Base-by-base conservation (phyloP, 2,888 invertebrate species). In the Caenorhabditis virilis region DNA sequence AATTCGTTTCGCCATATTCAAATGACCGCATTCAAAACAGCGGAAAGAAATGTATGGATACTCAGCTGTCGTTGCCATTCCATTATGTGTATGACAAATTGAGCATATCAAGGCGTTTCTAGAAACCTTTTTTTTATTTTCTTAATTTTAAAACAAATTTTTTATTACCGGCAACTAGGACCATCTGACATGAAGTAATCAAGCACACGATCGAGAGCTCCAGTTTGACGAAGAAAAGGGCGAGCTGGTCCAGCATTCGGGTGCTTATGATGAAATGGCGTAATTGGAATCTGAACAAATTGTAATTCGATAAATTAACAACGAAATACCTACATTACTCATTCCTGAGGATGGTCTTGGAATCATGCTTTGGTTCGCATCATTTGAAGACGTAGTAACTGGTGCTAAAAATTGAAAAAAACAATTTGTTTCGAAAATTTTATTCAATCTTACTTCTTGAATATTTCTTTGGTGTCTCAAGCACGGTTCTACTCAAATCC, bases 131-230 rank as follows among this genome's bases (percentile, higher is more conserved):
- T n/a, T n/a, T n/a, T 43, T 47, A 3, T 18, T 55, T 20, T 50
- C 50, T 55, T 41, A 22, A 7, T 27, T 13, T 1, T 39, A 36
- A 30, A 47, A 15, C 15, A 16, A 20, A 43, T 30, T 27, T 45
- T 35, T 26, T 38, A 51, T 3, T 25, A 78, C 77, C 95, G 89
- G 85, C 93, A 91, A 64, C 89, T 89, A 23, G 95, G 95, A 0
- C 95, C 97, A 84, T 98, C 97, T 39, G 94, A 95, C 39, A 97
- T 89, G 63, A 98, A 85, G 83, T 91, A 93, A 84, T 98, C 97
- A 16, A 98, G 90, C 79, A 97, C 87, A 82, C 91, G 90, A 85
- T 95, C 95, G 65, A 95, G 84, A 33, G 90, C 87, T 85, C 95
- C 95, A 35, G 57, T 42, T 61, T 62, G 46, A 52, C 69, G 57